A percentile compares a stretch with the other conserved stretches of the same genome.
Conservation (phyloP, 2,888 invertebrate genomes). For the Tinea pellionella region DNA sequence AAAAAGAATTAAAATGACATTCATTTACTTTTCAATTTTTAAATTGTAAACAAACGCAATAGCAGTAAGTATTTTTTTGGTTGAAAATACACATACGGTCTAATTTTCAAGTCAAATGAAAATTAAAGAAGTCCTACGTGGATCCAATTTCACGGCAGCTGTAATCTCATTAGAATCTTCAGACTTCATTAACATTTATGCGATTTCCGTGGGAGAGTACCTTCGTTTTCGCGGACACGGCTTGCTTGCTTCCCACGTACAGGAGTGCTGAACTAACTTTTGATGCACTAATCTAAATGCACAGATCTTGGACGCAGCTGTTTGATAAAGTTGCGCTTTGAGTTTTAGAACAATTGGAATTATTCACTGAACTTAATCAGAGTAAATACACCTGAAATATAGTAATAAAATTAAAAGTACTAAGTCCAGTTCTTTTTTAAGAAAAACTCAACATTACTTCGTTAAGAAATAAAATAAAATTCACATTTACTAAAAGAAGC, state of each 20-base stretch:
- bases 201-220: slow-evolving; percentile 40
- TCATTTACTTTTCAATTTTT: neutral
- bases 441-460: neutral
- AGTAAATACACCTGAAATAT: no score
- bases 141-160: slow-evolving; percentile 61
- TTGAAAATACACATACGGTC: slow-evolving; percentile 27
- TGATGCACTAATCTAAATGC: slow-evolving; percentile 49
- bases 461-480: neutral
- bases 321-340: slow-evolving; percentile 37
- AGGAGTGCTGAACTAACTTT: slow-evolving; percentile 23
- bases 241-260: slow-evolving; percentile 11
- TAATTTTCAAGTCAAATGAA: slow-evolving; percentile 59
- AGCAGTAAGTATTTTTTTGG: neutral
- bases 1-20: neutral
- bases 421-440: no score
- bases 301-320: slow-evolving; percentile 44
- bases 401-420: no score
- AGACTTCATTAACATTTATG: slow-evolving; percentile 66
- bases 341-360: slow-evolving; percentile 22
- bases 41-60: neutral
- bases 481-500: neutral
- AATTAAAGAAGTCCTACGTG: slow-evolving; percentile 62
- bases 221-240: slow-evolving; percentile 28
- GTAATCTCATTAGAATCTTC: slow-evolving; percentile 64
- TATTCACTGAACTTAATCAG: slow-evolving; percentile 7